A percentile compares a stretch with the other conserved stretches of the same genome.
Conservation (phyloP, 2,888 invertebrate genomes). For the Orthosia incerta region DNA sequence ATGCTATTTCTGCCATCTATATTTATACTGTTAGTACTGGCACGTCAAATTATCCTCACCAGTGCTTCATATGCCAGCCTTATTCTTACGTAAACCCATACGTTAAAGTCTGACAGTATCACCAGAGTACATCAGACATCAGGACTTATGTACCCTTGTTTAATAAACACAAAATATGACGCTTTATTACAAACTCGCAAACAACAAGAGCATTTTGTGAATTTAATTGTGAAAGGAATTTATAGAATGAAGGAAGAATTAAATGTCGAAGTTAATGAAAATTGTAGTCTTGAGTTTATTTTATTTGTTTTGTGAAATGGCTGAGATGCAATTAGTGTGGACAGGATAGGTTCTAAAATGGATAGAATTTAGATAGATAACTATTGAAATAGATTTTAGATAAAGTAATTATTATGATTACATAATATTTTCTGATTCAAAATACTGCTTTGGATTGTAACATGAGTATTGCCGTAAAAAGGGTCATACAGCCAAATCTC, state of each 20-base stretch:
- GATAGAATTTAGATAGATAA: no score
- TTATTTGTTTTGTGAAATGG: not conserved
- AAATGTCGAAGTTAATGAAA: slow-evolving; percentile 34
- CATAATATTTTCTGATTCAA: not conserved
- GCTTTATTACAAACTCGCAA: slow-evolving; percentile 41
- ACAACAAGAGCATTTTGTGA: slow-evolving; percentile 45
- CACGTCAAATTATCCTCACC: not conserved
- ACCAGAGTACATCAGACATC: slow-evolving; percentile 32
- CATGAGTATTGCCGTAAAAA: no score
- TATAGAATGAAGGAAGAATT: slow-evolving; percentile 22
- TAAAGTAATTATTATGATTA: no score
- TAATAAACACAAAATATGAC: slow-evolving; percentile 34
- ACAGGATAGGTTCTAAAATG: no score
- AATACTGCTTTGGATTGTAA: not conserved
- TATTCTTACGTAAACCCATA: not conserved
- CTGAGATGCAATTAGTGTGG: not conserved
- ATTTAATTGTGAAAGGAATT: slow-evolving; percentile 44
- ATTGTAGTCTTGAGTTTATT: slow-evolving; percentile 24
- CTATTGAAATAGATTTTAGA: no score
- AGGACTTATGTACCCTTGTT: slow-evolving; percentile 44
- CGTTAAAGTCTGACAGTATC: slow-evolving; percentile 30
- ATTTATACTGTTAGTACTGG: no score
- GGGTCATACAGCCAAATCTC: not conserved
- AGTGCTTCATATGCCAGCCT: not conserved
- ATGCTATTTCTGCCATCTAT: no score